phyloP scores from a whole-genome alignment of 1,140 invertebrate genomes.

The Adoxophyes honmai region DNA sequence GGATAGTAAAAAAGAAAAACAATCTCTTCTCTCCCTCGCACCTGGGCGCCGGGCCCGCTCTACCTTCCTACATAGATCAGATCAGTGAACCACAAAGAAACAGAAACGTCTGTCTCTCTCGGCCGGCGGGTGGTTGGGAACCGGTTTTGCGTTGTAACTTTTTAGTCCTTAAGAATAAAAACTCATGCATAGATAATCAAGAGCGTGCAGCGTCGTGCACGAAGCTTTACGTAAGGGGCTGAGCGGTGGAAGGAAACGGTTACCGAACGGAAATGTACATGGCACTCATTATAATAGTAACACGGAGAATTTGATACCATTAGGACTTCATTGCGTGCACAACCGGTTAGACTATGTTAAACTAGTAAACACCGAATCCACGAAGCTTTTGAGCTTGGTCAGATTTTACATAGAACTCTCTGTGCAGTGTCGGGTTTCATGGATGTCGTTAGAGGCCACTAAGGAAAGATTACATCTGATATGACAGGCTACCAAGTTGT shows the following conservation, averaged over 20 bases:
- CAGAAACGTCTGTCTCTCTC: conserved; percentile 62
- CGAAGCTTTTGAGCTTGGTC: no score
- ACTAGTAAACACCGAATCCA: no score
- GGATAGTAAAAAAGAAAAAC: conserved; percentile 28
- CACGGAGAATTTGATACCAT: background rate
- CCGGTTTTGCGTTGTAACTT: conserved; percentile 65
- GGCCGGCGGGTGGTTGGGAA: conserved; percentile 49
- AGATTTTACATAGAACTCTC: no score
- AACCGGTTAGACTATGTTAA: no score
- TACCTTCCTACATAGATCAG: conserved; percentile 27
- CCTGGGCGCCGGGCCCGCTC: conserved; percentile 32
- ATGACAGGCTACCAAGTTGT: no score
- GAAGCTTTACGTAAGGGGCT: conserved; percentile 44
- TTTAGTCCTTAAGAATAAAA: conserved; percentile 60
- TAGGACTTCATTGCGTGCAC: no score
- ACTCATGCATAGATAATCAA: conserved; percentile 62
- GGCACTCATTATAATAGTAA: conserved; percentile 17
- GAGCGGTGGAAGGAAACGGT: conserved; percentile 56
- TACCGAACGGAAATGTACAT: conserved; percentile 64
- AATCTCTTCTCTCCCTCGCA: conserved; percentile 37
- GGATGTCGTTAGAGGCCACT: no score
- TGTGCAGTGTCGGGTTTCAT: no score
- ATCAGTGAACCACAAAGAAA: conserved; percentile 72
- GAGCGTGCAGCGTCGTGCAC: conserved; percentile 21
- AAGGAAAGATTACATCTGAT: no score